Evolutionary conservation across 2,113 vertebrate species (phyloP).

Genomic region (Dromas ardeola): DNA sequence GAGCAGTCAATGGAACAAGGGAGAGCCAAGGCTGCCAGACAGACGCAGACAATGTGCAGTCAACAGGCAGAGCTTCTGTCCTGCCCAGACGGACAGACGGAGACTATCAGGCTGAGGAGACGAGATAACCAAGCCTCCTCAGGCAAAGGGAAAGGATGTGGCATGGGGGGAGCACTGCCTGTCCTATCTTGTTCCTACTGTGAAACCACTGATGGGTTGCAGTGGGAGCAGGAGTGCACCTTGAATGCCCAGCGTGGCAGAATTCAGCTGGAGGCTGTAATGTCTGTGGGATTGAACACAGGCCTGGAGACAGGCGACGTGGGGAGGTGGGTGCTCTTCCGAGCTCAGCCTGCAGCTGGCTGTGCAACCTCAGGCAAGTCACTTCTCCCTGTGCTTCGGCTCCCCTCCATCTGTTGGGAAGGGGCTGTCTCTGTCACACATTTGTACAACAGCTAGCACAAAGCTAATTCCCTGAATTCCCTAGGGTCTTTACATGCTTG

Average conservation of each 20-base stretch:
- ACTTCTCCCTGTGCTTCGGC: not conserved
- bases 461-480: not conserved
- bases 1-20: not conserved
- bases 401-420: not conserved
- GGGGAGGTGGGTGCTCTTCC: not conserved
- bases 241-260: not conserved
- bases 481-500: not conserved
- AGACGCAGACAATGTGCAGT: not conserved
- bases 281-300: not conserved
- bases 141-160: not conserved
- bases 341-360: not conserved
- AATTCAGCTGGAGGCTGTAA: not conserved
- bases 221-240: not conserved
- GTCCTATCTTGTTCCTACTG: not conserved
- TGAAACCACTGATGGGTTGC: not conserved
- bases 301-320: rapidly evolving
- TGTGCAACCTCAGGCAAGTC: not conserved
- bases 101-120: not conserved
- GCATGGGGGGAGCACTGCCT: not conserved
- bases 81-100: not conserved
- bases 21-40: conserved; percentile 8
- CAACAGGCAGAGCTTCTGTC: not conserved
- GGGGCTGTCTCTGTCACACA: not conserved
- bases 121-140: not conserved
- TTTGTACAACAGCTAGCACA: not conserved